Evolutionary conservation across 2,797 vertebrate genomes (phyloP), one percentile per base, ranked within the genome.

Genomic region (Dromococcyx pavoninus): DNA sequence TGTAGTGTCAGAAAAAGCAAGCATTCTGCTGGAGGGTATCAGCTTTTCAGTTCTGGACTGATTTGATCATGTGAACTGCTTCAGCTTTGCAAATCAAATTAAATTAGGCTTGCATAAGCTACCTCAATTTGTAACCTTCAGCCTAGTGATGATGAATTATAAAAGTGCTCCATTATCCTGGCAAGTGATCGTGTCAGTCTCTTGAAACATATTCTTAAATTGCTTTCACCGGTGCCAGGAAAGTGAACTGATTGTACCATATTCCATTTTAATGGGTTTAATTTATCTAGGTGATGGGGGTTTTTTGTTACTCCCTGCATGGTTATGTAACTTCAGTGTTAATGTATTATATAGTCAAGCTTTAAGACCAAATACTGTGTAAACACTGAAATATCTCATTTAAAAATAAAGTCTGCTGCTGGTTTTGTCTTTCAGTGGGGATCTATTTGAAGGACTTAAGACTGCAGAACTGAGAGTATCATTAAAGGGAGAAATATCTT

Each of bases 1-100:
- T 87, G 16, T n/a, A 35, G 51, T 18, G 33, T 41, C 74, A 48
- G 9, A 80, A 76, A 88, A 83, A 56, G 13, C 7, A 77, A 30
- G 6, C 32, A 33, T 62, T 86, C 41, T 78, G 14, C 46, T 67
- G 44, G 11, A 65, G 35, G 10, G 8, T 72, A 16, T 84, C 58
- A 56, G 24, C 46, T 65, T 88, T 84, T 70, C 41, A 61, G 35
- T 78, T 75, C 72, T 37, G 64, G 67, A 58, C n/a, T 85, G 48
- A 85, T 76, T 72, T 60, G 51, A 37, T 92, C 46, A 16, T 10
- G 32, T 73, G 39, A 93, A 70, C 70, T 92, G 41, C 56, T 84
- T 92, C 30, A 33, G 16, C 12, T 94, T 94, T 76, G 71, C 39
- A 82, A 92, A 85, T 86, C 43, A 57, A 88, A 71, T 84, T 75